Evolutionary conservation across 2,113 vertebrate species (phyloP), one percentile per base, ranked within the genome.

Genomic region (Jacana jacana): DNA sequence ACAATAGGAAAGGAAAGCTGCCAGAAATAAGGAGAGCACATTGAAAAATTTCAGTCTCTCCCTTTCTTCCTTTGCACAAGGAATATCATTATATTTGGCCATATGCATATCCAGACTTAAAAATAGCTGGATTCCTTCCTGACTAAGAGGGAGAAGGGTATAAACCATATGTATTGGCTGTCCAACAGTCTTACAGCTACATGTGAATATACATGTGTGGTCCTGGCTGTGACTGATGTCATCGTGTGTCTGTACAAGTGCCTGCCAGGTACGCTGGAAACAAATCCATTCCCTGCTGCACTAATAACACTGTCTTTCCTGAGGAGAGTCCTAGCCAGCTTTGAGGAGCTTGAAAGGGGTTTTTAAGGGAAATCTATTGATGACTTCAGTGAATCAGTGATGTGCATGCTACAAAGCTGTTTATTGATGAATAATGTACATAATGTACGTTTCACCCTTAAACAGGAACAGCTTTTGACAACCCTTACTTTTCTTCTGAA

Each of bases 141-240:
- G 63, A 48, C 73, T 78, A 75, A 58, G 46, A 80, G 31, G 48
- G n/a, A 93, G 48, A 86, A 95, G 54, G 13, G 68, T 61, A 87
- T 80, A 92, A 96, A 85, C 44, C 91, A 79, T 85, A 89, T 94
- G 88, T 81, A 82, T 49, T 85, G 77, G 69, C 76, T 90, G 55
- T 73, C 65, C 86, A 88, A 75, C 42, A 68, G 46, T 39, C 65
- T 95, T 88, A 57, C 19, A 84, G 65, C 57, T 76, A 39, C 30
- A 85, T 87, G 78, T 95, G 86, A 86, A 81, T 86, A 42, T 39
- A 58, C 44, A 91, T 97, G 95, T 96, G 88, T 96, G 96, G 97
- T 97, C 95, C 83, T 86, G 91, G 82, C 90, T 82, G 73, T 52
- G 70, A 87, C 64, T 80, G 87, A 72, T 93, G 91, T 88, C 88